These are phyloP conservation scores for Malthinus seriepunctatus DNA, from an alignment of 2,888 invertebrate genomes.

Conservation along the genomic window DNA sequence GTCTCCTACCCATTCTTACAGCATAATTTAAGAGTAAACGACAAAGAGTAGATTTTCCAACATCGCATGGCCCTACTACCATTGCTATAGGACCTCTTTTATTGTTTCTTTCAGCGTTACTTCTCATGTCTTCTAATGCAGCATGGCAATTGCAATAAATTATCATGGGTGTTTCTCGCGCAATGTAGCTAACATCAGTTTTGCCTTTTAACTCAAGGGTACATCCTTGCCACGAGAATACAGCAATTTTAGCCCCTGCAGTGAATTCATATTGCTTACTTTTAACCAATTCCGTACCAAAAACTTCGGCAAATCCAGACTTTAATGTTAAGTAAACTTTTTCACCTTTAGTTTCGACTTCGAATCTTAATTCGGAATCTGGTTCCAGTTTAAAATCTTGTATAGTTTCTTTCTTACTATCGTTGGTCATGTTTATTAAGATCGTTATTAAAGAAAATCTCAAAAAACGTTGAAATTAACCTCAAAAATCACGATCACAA, in stretches of 20 bases:
- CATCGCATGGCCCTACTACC: conserved; percentile 93
- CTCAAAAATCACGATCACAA: too few relatives aligned
- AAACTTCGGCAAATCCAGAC: conserved; percentile 91
- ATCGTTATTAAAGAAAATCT: too few relatives aligned
- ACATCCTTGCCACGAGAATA: conserved; percentile 97
- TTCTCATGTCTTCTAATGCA: conserved; percentile 87
- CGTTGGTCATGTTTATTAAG: conserved; percentile 31
- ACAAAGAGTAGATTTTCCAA: conserved; percentile 90
- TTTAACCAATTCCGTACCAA: conserved; percentile 94
- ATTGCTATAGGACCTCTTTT: conserved; percentile 82
- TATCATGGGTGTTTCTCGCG: conserved; percentile 96
- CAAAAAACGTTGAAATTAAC: too few relatives aligned
- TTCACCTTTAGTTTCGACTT: conserved; percentile 86
- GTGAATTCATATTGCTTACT: conserved; percentile 89
- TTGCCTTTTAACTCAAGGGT: conserved; percentile 82
- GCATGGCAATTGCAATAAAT: conserved; percentile 96
- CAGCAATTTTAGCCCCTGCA: conserved; percentile 90
- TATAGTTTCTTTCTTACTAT: conserved; percentile 43
- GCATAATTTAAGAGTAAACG: conserved; percentile 92
- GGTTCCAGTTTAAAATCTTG: conserved; percentile 83
- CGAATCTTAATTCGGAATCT: conserved; percentile 91
- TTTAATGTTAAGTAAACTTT: conserved; percentile 83
- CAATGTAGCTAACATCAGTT: conserved; percentile 91
- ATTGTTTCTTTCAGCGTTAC: conserved; percentile 75
- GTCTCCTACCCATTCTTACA: conserved; percentile 84